Percentiles rank a stretch among this genome's conserved stretches.
Conservation (phyloP, 1,140 invertebrate genomes). For the Rhopalosiphum padi region DNA sequence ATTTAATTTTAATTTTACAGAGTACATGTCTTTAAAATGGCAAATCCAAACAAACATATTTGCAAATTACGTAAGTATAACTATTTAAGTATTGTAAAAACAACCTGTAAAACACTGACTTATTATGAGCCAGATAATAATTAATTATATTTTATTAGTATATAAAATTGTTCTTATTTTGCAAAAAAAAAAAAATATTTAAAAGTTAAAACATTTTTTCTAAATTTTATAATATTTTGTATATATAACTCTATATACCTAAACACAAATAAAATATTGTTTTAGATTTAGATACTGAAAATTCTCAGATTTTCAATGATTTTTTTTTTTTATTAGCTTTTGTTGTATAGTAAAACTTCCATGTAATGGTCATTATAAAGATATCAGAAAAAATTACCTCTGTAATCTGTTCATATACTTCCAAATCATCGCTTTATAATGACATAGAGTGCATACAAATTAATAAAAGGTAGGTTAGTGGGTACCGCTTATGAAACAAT, state of each 20-base stretch:
- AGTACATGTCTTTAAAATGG: slow-evolving; percentile 11
- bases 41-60: slow-evolving; percentile 37
- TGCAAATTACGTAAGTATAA: slow-evolving; percentile 50
- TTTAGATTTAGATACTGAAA: no score
- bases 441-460: no score
- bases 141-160: neutral
- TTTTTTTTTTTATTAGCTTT: no score
- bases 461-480: no score
- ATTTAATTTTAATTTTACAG: slow-evolving; percentile 13
- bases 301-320: no score
- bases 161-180: neutral
- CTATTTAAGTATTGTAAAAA: neutral
- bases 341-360: no score
- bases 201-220: neutral
- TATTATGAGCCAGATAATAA: neutral
- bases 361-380: no score
- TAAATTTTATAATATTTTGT: neutral
- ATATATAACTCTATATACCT: neutral
- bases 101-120: neutral
- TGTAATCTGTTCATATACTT: no score
- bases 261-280: no score
- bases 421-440: no score
- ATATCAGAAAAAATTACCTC: no score
- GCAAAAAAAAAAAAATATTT: neutral
- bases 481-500: no score